A percentile compares a stretch with the other conserved stretches of the same genome.
phyloP scores from a whole-genome alignment of 2,113 vertebrate species.

The Gymnorhina tibicen region DNA sequence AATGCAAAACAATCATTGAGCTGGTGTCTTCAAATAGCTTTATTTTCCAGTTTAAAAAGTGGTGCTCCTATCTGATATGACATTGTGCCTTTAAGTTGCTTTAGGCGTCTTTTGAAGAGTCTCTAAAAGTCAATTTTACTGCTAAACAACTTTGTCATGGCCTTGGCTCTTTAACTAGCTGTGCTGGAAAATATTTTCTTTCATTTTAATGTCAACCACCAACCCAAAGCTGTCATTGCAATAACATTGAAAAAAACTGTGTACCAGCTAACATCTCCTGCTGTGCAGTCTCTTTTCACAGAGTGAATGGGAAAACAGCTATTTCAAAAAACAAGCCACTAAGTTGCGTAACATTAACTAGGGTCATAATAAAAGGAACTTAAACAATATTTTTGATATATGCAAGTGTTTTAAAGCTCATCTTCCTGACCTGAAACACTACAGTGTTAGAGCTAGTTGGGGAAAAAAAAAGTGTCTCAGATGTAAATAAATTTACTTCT shows the following conservation, averaged over 20 bases:
- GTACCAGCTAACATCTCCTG: background rate
- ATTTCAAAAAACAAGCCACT: background rate
- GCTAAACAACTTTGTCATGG: conserved; percentile 18
- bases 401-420: background rate
- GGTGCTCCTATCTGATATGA: background rate
- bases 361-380: background rate
- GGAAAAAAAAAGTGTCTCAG: background rate
- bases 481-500: background rate
- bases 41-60: conserved; percentile 11
- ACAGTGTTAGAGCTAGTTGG: background rate
- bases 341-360: background rate
- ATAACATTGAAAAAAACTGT: background rate
- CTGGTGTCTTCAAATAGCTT: background rate
- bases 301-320: background rate
- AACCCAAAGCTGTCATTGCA: background rate
- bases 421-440: background rate
- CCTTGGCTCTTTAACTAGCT: background rate
- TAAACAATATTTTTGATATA: background rate
- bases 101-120: background rate
- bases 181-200: conserved; percentile 41
- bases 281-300: background rate
- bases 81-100: background rate
- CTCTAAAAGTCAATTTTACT: background rate
- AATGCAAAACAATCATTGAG: background rate
- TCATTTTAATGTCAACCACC: conserved; percentile 1